phyloP scores from a whole-genome alignment of 2,888 invertebrate species.

The Aelia acuminata region DNA sequence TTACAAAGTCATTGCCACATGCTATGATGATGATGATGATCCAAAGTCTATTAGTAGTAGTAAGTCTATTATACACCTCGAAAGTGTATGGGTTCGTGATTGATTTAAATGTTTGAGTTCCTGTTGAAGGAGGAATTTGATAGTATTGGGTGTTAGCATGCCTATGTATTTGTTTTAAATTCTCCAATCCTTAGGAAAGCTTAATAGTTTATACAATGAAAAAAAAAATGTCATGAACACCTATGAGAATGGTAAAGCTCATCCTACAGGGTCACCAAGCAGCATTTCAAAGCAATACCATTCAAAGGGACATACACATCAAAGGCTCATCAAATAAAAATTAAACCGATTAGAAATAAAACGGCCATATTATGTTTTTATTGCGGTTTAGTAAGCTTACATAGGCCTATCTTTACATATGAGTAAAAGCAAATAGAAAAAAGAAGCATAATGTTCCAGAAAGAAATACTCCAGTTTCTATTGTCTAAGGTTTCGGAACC shows the following conservation, averaged over 20 bases:
- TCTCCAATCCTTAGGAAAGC: neutral
- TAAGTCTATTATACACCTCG: too few relatives aligned
- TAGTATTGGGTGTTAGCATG: too few relatives aligned
- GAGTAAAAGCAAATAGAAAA: constrained; percentile 5
- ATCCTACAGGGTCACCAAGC: neutral
- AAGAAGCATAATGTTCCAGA: constrained; percentile 19
- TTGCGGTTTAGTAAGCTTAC: constrained; percentile 6
- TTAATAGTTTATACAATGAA: neutral
- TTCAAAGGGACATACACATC: neutral
- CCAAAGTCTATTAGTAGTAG: too few relatives aligned
- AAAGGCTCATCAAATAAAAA: neutral
- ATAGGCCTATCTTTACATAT: neutral
- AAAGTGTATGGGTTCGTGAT: too few relatives aligned
- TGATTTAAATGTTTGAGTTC: too few relatives aligned
- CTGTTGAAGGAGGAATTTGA: too few relatives aligned
- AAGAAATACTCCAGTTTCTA: neutral
- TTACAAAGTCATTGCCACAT: too few relatives aligned
- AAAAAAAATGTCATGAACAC: neutral
- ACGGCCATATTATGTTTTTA: neutral
- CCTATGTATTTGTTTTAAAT: constrained; percentile 14
- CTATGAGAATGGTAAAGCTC: neutral
- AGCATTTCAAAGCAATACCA: neutral
- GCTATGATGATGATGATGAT: too few relatives aligned
- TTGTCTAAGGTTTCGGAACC: constrained; percentile 15
- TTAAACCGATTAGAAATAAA: neutral